These are phyloP conservation scores for Lepidothrix coronata DNA, from an alignment of 2,113 vertebrate genomes.

Conservation along the genomic window DNA sequence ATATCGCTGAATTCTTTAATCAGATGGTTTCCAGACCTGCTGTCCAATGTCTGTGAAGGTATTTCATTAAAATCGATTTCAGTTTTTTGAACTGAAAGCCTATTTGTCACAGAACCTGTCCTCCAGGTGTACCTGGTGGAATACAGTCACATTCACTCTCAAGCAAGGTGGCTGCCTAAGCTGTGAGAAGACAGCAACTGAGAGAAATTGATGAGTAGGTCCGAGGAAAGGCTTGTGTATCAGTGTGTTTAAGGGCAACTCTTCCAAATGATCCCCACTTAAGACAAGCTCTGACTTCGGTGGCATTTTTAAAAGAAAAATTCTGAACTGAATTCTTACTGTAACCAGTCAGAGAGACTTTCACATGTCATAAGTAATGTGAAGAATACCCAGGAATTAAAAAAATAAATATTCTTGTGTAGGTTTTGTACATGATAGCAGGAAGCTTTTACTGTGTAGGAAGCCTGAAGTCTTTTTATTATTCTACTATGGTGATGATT, in stretches of 20 bases:
- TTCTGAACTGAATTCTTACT: neutral
- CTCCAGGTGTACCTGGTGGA: neutral
- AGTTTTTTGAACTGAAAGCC: neutral
- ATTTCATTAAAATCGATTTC: neutral
- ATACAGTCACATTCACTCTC: fast-evolving
- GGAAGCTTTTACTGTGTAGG: neutral
- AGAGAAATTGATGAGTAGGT: neutral
- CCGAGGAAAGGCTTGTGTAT: neutral
- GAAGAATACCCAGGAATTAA: neutral
- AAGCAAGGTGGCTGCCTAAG: neutral
- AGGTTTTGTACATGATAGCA: neutral
- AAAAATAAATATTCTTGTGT: neutral
- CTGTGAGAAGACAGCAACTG: neutral
- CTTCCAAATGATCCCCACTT: neutral
- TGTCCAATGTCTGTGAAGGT: neutral
- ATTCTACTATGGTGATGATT: neutral
- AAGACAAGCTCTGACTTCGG: neutral
- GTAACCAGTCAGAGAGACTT: neutral
- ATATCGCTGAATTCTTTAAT: neutral
- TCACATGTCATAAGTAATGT: neutral
- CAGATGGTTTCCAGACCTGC: neutral
- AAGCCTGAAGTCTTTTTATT: constrained; percentile 7
- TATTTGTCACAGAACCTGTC: neutral
- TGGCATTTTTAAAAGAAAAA: neutral
- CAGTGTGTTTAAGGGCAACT: neutral